Base-by-base conservation (phyloP, 1,140 invertebrate genomes). In the Wiebesia pumilae region DNA sequence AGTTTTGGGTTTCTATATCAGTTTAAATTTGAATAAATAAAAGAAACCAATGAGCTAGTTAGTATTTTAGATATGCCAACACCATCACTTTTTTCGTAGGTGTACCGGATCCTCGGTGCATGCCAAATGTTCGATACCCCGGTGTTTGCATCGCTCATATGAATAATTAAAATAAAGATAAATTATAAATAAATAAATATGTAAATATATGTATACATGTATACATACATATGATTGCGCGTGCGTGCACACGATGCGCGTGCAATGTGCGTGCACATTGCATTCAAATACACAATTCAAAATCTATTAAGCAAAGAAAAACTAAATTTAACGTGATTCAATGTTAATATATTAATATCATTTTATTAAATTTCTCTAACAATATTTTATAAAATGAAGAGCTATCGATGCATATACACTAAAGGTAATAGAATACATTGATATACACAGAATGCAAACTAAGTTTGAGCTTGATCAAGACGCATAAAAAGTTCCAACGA, bases 101-200 rank as follows among this genome's bases (percentile, higher is more conserved):
- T 71, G 62, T 47, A 85, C 77, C 58, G 24, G 16, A 77, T 2
- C 21, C 21, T n/a, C 47, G 77, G 62, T 79, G 47, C 83, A 58
- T 85, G 84, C 51, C 67, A 81, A 85, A 85, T 67, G 84, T 85
- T 85, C 84, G 84, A 85, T 85, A 85, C 40, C 43, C 75, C 24
- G 67, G 67, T 85, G 67, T 85, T 85, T 81, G 65, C 35, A 81
- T 85, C 16, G 40, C 47, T 81, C 43, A 51, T 69, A 85, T 69
- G 14, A 82, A 87, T 81, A 71, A 71, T 67, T 40, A 67, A 65
- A 43, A 73, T 75, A 86, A n/a, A 78, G 51, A 77, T 82, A 82
- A 43, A 82, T 35, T 73, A 81, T 82, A 77, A 71, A 86, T 75
- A 81, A 75, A 67, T 54, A 80, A 38, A 81, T n/a, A n/a, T n/a